phyloP scores from a whole-genome alignment of 2,797 vertebrate species.

The Lacerta bilineata region DNA sequence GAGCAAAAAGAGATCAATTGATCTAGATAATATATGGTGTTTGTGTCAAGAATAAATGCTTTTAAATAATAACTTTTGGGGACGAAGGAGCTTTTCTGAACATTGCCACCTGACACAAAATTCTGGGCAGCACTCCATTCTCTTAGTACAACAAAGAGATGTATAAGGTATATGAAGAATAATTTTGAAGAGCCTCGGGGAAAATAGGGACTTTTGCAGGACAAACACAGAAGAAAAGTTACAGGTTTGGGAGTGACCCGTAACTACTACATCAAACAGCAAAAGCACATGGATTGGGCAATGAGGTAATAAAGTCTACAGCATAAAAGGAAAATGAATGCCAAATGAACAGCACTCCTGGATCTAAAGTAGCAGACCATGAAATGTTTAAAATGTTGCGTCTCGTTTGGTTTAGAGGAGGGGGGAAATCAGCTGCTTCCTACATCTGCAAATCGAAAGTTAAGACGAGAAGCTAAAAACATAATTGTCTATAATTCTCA shows the following conservation, averaged over 20 bases:
- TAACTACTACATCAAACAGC: background rate
- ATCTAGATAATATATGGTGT: conserved; percentile 69
- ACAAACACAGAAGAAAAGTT: background rate
- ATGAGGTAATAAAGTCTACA: background rate
- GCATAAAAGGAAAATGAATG: background rate
- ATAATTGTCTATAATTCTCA: background rate
- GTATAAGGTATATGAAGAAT: conserved; percentile 66
- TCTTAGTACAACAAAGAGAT: conserved; percentile 65
- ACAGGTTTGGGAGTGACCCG: background rate
- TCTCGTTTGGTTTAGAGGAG: background rate
- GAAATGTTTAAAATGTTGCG: background rate
- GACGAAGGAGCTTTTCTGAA: conserved; percentile 47
- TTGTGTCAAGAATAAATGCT: conserved; percentile 69
- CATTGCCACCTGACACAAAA: conserved; percentile 58
- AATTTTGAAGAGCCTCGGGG: conserved; percentile 53
- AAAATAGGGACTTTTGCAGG: conserved; percentile 7
- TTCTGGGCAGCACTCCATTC: conserved; percentile 61
- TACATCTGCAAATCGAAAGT: background rate
- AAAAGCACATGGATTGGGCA: background rate
- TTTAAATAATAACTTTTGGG: conserved; percentile 67
- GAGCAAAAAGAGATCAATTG: conserved; percentile 65
- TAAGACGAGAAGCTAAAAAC: background rate
- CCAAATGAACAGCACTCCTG: background rate
- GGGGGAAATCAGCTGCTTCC: background rate
- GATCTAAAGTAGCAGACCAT: background rate